Conservation (phyloP, 2,888 invertebrate genomes). For the Sinohyriopsis cumingii region DNA sequence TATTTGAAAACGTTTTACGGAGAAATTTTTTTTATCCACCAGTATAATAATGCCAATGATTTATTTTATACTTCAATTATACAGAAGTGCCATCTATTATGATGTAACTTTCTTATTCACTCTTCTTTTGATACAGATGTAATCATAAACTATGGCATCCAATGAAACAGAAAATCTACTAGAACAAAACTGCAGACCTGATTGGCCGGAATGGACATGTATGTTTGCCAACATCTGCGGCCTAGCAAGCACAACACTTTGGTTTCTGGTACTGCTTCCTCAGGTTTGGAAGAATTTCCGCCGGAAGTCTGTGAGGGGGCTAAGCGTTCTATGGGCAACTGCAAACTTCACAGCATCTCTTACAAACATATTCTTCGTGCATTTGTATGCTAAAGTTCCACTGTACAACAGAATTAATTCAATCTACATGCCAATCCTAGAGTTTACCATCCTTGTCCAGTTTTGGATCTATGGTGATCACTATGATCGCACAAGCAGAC, state of each 20-base stretch:
- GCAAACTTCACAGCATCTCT: slow-evolving; percentile 49
- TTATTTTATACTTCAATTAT: too few relatives aligned
- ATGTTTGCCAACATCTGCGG: slow-evolving; percentile 40
- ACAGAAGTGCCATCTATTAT: too few relatives aligned
- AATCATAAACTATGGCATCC: too few relatives aligned
- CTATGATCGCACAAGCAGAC: slow-evolving; percentile 19
- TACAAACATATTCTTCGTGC: slow-evolving; percentile 48
- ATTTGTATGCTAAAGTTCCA: slow-evolving; percentile 34
- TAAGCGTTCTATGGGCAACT: slow-evolving; percentile 48
- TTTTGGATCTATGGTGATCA: slow-evolving; percentile 40
- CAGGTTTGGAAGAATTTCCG: slow-evolving; percentile 52
- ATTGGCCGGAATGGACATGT: slow-evolving; percentile 46
- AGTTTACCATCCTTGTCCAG: slow-evolving; percentile 40
- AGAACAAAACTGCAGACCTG: slow-evolving; percentile 40
- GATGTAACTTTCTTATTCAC: too few relatives aligned
- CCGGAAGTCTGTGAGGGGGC: slow-evolving; percentile 46
- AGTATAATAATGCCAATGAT: too few relatives aligned
- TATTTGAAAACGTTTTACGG: too few relatives aligned
- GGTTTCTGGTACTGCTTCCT: slow-evolving; percentile 50
- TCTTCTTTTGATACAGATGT: too few relatives aligned
- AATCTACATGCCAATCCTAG: slow-evolving; percentile 45
- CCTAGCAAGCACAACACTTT: slow-evolving; percentile 41
- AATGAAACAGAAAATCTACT: slow-evolving; percentile 8
- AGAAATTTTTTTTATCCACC: too few relatives aligned
- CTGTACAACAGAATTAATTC: slow-evolving; percentile 44